Base-by-base conservation (phyloP, 2,113 vertebrate species). In the Chloropsis hardwickii region DNA sequence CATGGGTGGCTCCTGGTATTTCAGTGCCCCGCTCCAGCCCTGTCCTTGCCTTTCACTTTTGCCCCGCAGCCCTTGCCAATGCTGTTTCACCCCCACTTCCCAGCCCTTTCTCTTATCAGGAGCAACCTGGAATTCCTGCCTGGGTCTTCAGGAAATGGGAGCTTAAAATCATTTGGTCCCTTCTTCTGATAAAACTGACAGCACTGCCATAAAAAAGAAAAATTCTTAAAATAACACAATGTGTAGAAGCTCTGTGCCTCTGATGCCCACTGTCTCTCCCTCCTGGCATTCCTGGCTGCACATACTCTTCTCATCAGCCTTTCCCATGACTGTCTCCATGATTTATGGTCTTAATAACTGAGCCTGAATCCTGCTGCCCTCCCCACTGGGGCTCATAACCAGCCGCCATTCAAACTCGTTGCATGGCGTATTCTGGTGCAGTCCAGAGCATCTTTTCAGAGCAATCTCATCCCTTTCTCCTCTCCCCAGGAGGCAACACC, bases 261-360 rank as follows among this genome's bases (percentile, higher is more conserved):
- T 10, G 14, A 79, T 92, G 91, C 67, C 65, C 95, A 94, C 51
- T 0, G 0, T 82, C 73, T 85, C 85, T 95, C 91, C 73, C 82
- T 86, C 70, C 71, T 33, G 1, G 70, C 67, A 81, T 66, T 96
- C 69, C 67, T 90, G 82, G 60, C 78, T 94, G 94, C 7, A 9
- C 9, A 22, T 45, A 78, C 72, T 76, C 40, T 11, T 71, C 64
- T 94, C 86, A 85, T 93, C 97, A 97, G 91, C 92, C 93, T 90
- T 95, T 85, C 53, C 78, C 50, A 33, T 64, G 94, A 95, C 97
- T 96, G 96, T 97, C 96, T 96, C 76, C 76, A 16, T 97, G 97
- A 97, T 97, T 96, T 96, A 97, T 96, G 86, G 79, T 92, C 83
- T 97, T 97, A 97, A 97, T 97, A 97, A 97, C 90, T 78, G 76